Percentiles rank a stretch among this genome's conserved stretches.
phyloP scores from a whole-genome alignment of 2,113 vertebrate species.

The Marcusenius ussheri region DNA sequence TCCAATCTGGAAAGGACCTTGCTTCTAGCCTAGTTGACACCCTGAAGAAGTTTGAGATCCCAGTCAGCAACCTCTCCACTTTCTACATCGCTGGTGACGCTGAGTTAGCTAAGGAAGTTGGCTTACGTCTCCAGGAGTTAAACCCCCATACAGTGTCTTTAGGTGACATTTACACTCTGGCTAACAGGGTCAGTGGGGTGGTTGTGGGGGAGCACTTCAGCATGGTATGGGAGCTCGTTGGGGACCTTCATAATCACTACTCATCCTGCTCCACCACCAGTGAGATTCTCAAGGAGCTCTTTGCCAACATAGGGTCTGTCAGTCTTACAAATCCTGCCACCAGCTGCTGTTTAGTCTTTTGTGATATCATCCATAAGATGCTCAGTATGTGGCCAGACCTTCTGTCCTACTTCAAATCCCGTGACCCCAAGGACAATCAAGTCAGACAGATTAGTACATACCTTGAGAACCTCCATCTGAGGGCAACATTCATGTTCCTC shows the following conservation, averaged over 20 bases:
- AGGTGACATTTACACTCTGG: slow-evolving; percentile 42
- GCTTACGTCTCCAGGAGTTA: slow-evolving; percentile 47
- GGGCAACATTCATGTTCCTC: slow-evolving; percentile 52
- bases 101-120: slow-evolving; percentile 37
- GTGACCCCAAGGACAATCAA: slow-evolving; percentile 29
- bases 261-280: slow-evolving; percentile 36
- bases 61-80: slow-evolving; percentile 44
- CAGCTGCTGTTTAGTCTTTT: slow-evolving; percentile 45
- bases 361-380: slow-evolving; percentile 40
- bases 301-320: slow-evolving; percentile 31
- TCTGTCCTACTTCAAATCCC: slow-evolving; percentile 44
- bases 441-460: slow-evolving; percentile 45
- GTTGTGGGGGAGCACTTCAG: slow-evolving; percentile 43
- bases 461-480: slow-evolving; percentile 53
- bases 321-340: slow-evolving; percentile 20
- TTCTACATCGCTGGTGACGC: slow-evolving; percentile 39
- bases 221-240: slow-evolving; percentile 44
- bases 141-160: slow-evolving; percentile 45
- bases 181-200: slow-evolving; percentile 44
- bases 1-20: slow-evolving; percentile 24
- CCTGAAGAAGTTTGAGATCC: slow-evolving; percentile 50
- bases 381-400: slow-evolving; percentile 54
- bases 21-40: slow-evolving; percentile 38
- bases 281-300: slow-evolving; percentile 46
- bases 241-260: slow-evolving; percentile 45